phyloP scores from a whole-genome alignment of 1,140 invertebrate species.

The Eueides isabella region DNA sequence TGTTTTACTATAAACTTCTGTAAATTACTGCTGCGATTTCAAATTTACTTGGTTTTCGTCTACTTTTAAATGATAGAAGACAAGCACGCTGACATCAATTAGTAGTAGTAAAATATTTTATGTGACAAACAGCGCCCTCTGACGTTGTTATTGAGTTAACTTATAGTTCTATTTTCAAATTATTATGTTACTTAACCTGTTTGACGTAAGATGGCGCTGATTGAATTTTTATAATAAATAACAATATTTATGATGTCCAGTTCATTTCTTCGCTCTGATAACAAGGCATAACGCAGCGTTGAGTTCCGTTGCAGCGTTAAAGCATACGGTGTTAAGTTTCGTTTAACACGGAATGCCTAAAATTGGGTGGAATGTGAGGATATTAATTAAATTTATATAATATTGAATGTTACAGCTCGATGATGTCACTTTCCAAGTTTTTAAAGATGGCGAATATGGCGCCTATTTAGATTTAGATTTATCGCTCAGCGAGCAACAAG shows the following conservation, averaged over 20 bases:
- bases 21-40: no score
- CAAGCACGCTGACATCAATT: background rate
- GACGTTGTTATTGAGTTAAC: background rate
- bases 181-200: background rate
- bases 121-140: background rate
- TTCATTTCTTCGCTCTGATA: no score
- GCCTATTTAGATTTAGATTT: constrained; percentile 97
- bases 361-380: no score
- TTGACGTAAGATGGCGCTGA: constrained; percentile 17
- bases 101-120: background rate
- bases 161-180: background rate
- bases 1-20: no score
- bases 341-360: no score
- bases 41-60: no score
- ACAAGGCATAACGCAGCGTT: no score
- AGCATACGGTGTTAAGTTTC: no score
- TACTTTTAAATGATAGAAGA: no score
- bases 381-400: no score
- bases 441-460: constrained; percentile 98
- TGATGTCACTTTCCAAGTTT: constrained; percentile 97
- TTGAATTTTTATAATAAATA: background rate
- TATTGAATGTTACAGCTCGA: constrained; percentile 90
- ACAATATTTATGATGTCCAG: no score
- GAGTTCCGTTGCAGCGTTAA: no score
- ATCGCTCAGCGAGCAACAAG: constrained; percentile 96